Conservation (phyloP, 2,113 vertebrate genomes). For the Plectropomus leopardus region DNA sequence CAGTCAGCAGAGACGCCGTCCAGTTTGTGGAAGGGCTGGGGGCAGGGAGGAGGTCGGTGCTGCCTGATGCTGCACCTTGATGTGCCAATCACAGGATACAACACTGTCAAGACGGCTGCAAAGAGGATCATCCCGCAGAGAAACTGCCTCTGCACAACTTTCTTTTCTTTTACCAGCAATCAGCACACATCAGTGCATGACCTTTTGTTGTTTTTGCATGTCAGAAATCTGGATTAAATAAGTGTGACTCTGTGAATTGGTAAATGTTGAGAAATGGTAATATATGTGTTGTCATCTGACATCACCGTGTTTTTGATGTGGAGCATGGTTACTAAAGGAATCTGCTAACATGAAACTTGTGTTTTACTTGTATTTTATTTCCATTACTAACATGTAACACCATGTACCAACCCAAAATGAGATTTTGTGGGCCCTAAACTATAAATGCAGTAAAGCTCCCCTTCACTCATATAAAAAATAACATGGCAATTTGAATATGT, state of each 20-base stretch:
- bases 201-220: not conserved
- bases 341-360: not conserved
- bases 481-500: not conserved
- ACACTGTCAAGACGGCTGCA: constrained; percentile 3
- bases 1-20: constrained; percentile 92
- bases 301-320: not conserved
- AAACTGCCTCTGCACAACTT: not conserved
- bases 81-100: constrained; percentile 49
- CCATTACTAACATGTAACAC: not conserved
- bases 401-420: not conserved
- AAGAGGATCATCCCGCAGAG: not conserved
- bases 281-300: not conserved
- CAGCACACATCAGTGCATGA: not conserved
- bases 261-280: not conserved
- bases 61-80: constrained; percentile 94
- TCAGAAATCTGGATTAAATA: not conserved
- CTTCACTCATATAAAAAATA: no score
- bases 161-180: not conserved
- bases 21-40: constrained; percentile 91
- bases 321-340: not conserved
- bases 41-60: constrained; percentile 94
- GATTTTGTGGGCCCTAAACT: not conserved
- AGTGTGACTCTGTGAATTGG: not conserved
- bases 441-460: not conserved
- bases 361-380: not conserved